Base-by-base conservation (phyloP, 2,888 invertebrate genomes). In the Rambutsinella grinnellia region DNA sequence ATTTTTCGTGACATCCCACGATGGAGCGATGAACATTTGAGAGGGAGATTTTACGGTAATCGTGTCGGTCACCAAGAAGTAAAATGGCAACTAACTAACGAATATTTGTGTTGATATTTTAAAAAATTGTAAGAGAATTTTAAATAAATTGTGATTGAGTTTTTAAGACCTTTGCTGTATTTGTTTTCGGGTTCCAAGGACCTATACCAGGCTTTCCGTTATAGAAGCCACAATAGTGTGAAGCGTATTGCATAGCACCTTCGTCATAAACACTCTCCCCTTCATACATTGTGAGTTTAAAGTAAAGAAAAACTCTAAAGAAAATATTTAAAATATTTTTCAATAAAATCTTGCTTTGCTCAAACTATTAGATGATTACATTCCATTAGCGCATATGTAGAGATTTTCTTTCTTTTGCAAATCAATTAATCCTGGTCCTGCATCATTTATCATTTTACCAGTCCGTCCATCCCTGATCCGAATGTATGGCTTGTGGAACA, bases 21-120 rank as follows among this genome's bases (percentile, higher is more conserved):
- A 19, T 2, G 68, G 68, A 17, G 68, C 68, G n/a, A 28, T 51
- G 36, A 68, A 68, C 68, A 68, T 68, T 68, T 68, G 68, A 2
- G n/a, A 60, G 28, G 5, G 68, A 17, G 2, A 68, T 49, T 51
- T 60, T 58, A 15, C 68, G 21, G 17, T 60, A 68, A 23, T 68
- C 68, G 3, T 49, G n/a, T 6, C 58, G 51, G 23, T 68, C 58
- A 0, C 68, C 68, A 19, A 68, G 19, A 1, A 68, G 51, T 26
- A 68, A 17, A 23, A 68, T 28, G 17, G 68, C 27, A 6, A 28
- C 19, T n/a, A 68, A 49, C 68, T 68, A 23, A 15, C n/a, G n/a
- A n/a, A n/a, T n/a, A n/a, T n/a, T n/a, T n/a, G n/a, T n/a, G n/a
- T n/a, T n/a, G n/a, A n/a, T n/a, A n/a, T n/a, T n/a, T n/a, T n/a